Evolutionary conservation across 2,113 vertebrate species (phyloP).

Genomic region (Hydrochoerus hydrochaeris): DNA sequence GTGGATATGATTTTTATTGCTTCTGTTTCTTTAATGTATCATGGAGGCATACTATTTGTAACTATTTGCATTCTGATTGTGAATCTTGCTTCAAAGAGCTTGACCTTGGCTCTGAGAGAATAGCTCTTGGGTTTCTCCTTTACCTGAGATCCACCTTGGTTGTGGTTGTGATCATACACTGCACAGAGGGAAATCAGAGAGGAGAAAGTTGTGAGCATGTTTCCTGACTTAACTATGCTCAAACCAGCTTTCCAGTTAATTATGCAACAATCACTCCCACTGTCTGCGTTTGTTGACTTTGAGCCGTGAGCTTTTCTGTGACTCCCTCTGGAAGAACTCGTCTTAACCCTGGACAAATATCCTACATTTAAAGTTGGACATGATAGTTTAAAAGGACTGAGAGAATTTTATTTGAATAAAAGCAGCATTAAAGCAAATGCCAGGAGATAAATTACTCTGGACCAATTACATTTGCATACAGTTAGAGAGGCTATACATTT

Average conservation of each 20-base stretch:
- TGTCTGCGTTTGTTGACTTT: slow-evolving; percentile 10
- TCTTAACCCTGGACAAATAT: slow-evolving; percentile 50
- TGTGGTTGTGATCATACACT: neutral
- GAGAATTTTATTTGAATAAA: slow-evolving; percentile 62
- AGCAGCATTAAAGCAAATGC: slow-evolving; percentile 46
- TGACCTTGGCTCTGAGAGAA: neutral
- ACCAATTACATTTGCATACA: slow-evolving; percentile 46
- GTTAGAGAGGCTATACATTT: neutral
- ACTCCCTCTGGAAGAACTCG: slow-evolving; percentile 18
- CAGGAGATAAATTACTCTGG: slow-evolving; percentile 57
- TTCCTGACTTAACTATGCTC: neutral
- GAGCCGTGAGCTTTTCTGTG: slow-evolving; percentile 12
- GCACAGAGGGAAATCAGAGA: neutral
- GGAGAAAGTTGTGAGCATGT: too few relatives aligned
- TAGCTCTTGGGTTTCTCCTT: neutral
- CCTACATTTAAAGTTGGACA: slow-evolving; percentile 6
- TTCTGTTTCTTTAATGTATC: neutral
- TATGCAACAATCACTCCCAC: neutral
- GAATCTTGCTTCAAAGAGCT: neutral
- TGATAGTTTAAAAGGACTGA: slow-evolving; percentile 52
- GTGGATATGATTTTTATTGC: neutral
- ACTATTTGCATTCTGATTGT: neutral
- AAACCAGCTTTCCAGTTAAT: neutral
- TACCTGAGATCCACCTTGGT: neutral
- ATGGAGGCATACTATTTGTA: neutral